Base-by-base conservation (phyloP, 1,140 invertebrate genomes). In the Zophobas atratus region DNA sequence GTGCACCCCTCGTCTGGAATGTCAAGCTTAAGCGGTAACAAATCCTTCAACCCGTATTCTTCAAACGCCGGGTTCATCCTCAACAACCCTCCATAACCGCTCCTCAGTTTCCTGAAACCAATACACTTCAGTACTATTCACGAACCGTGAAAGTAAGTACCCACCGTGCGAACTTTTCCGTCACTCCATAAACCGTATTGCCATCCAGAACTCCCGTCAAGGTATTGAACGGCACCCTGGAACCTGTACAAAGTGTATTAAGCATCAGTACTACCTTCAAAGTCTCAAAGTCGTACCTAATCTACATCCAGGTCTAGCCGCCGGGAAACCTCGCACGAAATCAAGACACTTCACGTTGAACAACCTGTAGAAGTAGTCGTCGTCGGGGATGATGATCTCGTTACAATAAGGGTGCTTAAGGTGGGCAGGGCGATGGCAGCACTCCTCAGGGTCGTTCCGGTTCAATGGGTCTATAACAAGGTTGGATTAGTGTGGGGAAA, bases 1-100 rank as follows among this genome's bases (percentile, higher is more conserved):
- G 95, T 97, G 86, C 96, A 98, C n/a, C 96, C 96, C 88, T 97
- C 94, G 86, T 97, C 96, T 1, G 96, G 96, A 76, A 96, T 93
- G 80, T 96, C 94, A 39, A 96, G 87, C 84, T 97, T 97, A n/a
- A 97, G 87, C 0, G 96, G 96, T 6, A 98, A 86, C 55, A 98
- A 87, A 85, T 97, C 96, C 85, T 97, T 97, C 0, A 97, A 86
- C 0, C 96, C 96, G 82, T 95, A 96, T 79, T 96, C 92, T 74
- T 92, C 87, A 86, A 98, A 97, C 0, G 95, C 94, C 38, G 95
- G 95, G 86, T 96, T 96, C 95, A 96, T 96, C 3, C 94, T 89
- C 77, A 96, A 84, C 6, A 95, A 86, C 71, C 95, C 95, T 0
- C 92, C 94, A 77, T 93, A 93, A 6, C 94, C 94, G 1, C 92